Percentiles rank a stretch among this genome's conserved stretches.
These are phyloP conservation scores for Standfussiana lucernea DNA, from an alignment of 2,888 invertebrate genomes.

Conservation along the genomic window DNA sequence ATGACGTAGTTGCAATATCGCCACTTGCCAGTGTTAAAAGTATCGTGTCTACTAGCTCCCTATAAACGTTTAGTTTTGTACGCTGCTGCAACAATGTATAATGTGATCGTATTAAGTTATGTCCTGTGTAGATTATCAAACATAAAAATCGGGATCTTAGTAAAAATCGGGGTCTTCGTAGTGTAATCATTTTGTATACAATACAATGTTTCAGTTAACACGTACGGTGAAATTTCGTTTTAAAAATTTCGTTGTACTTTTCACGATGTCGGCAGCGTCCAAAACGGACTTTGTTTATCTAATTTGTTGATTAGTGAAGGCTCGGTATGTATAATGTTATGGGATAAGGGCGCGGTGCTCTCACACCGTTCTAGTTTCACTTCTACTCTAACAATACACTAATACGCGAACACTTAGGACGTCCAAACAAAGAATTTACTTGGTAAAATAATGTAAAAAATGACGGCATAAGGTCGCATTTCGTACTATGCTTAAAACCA, in stretches of 20 bases:
- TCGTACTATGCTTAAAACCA: slow-evolving; percentile 11
- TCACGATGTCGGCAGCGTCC: slow-evolving; percentile 49
- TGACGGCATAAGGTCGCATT: slow-evolving; percentile 9
- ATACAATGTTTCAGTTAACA: slow-evolving; percentile 43
- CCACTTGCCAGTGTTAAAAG: not conserved
- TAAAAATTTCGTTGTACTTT: slow-evolving; percentile 51
- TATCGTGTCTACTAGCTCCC: slow-evolving; percentile 3
- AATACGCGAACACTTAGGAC: slow-evolving; percentile 24
- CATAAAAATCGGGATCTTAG: not conserved
- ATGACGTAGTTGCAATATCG: not conserved
- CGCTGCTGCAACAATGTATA: slow-evolving; percentile 34
- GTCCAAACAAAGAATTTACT: slow-evolving; percentile 40
- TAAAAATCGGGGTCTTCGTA: too few species aligned
- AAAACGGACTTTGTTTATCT: slow-evolving; percentile 41
- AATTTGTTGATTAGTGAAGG: slow-evolving; percentile 55
- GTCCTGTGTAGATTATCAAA: slow-evolving; percentile 44
- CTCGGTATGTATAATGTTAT: slow-evolving; percentile 54
- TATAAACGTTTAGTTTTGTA: slow-evolving; percentile 28
- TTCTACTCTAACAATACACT: slow-evolving; percentile 34
- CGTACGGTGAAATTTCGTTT: slow-evolving; percentile 51
- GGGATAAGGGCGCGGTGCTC: slow-evolving; percentile 49
- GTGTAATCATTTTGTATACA: slow-evolving; percentile 42
- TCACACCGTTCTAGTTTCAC: slow-evolving; percentile 27
- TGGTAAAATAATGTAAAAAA: not conserved
- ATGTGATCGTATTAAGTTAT: slow-evolving; percentile 18